These are phyloP conservation scores for Aurelia coerulea DNA, from an alignment of 30 jellyfish, hydroid and myxozoan species.

Conservation along the genomic window DNA sequence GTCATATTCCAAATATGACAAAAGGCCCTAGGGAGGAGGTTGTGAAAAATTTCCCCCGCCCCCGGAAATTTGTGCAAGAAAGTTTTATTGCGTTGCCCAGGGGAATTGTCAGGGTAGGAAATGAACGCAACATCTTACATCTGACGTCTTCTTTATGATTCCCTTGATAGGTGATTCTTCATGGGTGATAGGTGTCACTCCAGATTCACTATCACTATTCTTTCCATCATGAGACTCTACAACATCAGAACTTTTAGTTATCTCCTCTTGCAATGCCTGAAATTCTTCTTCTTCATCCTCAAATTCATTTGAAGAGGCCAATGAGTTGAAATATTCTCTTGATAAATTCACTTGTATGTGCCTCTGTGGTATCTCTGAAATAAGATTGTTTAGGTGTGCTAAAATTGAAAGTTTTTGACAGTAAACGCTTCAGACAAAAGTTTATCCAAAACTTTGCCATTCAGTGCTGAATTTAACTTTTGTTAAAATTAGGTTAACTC, in stretches of 20 bases:
- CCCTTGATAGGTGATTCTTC: constrained; percentile 57
- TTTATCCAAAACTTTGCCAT: no score
- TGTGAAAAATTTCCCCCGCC: no score
- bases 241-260: background rate
- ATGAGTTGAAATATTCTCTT: constrained; percentile 54
- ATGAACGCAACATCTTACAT: background rate
- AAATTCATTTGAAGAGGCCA: constrained; percentile 21
- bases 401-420: no score
- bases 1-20: no score
- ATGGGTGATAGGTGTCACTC: constrained; percentile 25
- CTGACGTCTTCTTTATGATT: constrained; percentile 22
- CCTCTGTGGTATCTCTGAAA: constrained; percentile 4
- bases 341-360: constrained; percentile 66
- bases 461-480: no score
- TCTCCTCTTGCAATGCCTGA: background rate
- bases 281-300: constrained; percentile 7
- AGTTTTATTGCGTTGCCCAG: no score
- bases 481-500: no score
- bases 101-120: no score
- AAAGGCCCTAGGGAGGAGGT: no score
- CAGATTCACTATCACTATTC: constrained; percentile 25
- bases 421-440: no score
- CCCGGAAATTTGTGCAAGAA: no score
- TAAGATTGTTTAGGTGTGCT: no score
- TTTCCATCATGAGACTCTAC: background rate